Evolutionary conservation across 2,797 vertebrate species (phyloP).

Genomic region (Micropoecilia bifurca): DNA sequence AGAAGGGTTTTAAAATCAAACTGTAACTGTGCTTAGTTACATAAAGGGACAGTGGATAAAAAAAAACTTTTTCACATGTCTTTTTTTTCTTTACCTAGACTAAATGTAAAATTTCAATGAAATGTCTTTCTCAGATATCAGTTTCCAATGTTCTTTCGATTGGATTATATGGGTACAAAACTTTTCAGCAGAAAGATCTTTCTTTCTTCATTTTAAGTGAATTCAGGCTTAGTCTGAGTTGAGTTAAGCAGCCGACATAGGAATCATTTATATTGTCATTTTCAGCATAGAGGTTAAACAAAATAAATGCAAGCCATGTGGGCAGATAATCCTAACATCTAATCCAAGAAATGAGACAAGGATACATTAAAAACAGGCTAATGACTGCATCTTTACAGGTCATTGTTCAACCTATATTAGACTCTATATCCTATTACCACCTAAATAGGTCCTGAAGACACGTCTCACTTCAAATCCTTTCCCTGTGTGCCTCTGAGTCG

Average conservation of each 20-base stretch:
- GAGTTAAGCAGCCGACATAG: neutral
- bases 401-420: slow-evolving; percentile 69
- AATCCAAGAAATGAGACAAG: slow-evolving; percentile 40
- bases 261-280: slow-evolving; percentile 31
- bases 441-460: slow-evolving; percentile 68
- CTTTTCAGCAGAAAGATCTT: neutral
- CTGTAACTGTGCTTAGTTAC: no score
- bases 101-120: neutral
- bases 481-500: slow-evolving; percentile 27
- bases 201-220: neutral
- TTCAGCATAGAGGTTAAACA: slow-evolving; percentile 44
- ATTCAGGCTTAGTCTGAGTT: neutral
- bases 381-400: slow-evolving; percentile 55
- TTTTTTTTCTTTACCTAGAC: neutral
- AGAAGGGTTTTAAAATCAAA: neutral
- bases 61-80: no score
- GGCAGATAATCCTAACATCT: slow-evolving; percentile 47
- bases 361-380: slow-evolving; percentile 53
- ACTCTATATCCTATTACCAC: slow-evolving; percentile 66
- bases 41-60: no score
- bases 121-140: no score
- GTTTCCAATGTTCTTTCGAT: neutral
- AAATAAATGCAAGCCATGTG: slow-evolving; percentile 55
- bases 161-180: neutral
- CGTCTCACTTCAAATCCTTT: slow-evolving; percentile 58